Base-by-base conservation (phyloP, 2,113 vertebrate genomes). In the Chinchilla lanigera region DNA sequence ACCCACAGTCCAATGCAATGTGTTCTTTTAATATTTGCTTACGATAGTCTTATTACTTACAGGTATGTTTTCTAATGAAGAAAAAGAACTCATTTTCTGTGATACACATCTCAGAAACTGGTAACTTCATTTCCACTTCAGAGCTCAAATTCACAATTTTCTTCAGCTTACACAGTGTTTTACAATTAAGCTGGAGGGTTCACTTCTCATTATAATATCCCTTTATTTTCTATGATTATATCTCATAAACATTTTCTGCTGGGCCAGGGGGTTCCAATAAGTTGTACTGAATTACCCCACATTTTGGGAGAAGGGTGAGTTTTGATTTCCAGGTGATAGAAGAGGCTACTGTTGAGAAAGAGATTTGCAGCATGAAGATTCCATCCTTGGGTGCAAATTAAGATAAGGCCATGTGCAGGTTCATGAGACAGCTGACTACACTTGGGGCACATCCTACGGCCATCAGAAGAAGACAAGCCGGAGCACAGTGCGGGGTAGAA, bases 121-220 rank as follows among this genome's bases (percentile, higher is more conserved):
- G 93, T n/a, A 95, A 96, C 95, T 96, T 90, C 93, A 75, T 96
- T 96, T 97, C 97, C 97, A 95, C 95, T 96, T 89, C 92, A 96
- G 90, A 97, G 96, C 96, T 92, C 94, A 95, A 90, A 93, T 83
- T 95, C 90, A 96, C 94, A 90, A 95, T 97, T 96, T 95, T 67
- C 94, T 96, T 92, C 61, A 73, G 87, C 87, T 89, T 82, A 78
- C 90, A 83, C 52, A 87, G 87, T 80, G 84, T 78, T 85, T 87
- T 92, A 47, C 96, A 97, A 86, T 98, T 97, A 96, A 96, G 47
- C 90, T 35, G 13, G 92, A 89, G 92, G 80, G 14, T 52, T 83
- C 81, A 35, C 41, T 95, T 93, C 85, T 82, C 93, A 85, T 78
- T 60, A 56, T 69, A 90, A 60, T 16, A 85, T 86, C 77, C 52